Percentiles rank a stretch among this genome's conserved stretches.
These are phyloP conservation scores for Timema podura DNA, from an alignment of 2,888 invertebrate species.

Conservation along the genomic window DNA sequence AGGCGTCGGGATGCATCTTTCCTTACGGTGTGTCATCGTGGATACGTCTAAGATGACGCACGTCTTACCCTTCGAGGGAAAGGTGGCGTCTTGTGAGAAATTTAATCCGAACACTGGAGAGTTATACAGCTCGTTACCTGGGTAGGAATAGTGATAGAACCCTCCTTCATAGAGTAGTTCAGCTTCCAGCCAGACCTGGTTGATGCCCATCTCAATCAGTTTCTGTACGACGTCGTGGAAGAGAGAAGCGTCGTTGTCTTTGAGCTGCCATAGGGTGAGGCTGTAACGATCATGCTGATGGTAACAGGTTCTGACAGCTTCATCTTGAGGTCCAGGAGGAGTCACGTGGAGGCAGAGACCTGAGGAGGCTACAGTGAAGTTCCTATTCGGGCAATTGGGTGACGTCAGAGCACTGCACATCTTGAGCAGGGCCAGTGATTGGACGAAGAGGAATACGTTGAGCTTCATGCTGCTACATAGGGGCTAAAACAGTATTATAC, in stretches of 20 bases:
- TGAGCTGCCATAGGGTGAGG: neutral
- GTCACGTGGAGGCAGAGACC: neutral
- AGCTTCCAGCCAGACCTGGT: slow-evolving; percentile 2
- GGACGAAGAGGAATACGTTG: no score
- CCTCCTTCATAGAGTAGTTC: neutral
- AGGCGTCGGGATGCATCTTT: neutral
- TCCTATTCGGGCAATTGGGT: neutral
- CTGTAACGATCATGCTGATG: neutral
- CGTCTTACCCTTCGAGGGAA: no score
- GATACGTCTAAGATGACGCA: neutral
- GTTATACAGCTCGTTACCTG: slow-evolving; percentile 10
- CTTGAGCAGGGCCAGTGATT: no score
- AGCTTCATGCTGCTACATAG: no score
- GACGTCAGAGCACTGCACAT: no score
- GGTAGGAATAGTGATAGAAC: neutral
- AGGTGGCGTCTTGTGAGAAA: neutral
- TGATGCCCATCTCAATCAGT: neutral
- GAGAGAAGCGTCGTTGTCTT: neutral
- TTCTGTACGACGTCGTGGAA: neutral
- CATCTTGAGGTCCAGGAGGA: neutral
- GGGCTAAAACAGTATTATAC: no score
- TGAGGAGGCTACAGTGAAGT: neutral
- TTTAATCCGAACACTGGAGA: neutral
- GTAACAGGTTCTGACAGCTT: neutral
- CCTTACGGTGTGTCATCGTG: neutral